Percentiles rank a stretch among this genome's conserved stretches.
Evolutionary conservation across 2,113 vertebrate species (phyloP).

Genomic region (Syngnathus floridae): DNA sequence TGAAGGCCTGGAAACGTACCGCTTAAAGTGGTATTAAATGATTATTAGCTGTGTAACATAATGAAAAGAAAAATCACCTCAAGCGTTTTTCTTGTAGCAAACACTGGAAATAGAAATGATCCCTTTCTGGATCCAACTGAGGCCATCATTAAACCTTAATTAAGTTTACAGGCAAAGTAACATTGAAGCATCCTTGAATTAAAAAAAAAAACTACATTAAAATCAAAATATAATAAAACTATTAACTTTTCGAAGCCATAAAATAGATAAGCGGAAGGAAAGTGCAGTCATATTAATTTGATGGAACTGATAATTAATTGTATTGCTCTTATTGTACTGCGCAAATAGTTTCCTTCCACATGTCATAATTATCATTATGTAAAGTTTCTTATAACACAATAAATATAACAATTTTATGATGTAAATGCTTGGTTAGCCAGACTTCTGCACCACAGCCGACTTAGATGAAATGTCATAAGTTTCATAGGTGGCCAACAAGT

Average conservation of each 20-base stretch:
- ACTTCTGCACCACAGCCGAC: too few species aligned
- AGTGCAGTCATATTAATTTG: too few species aligned
- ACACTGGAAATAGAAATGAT: neutral
- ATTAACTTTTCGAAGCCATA: neutral
- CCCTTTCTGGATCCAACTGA: constrained; percentile 9
- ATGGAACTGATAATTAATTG: neutral
- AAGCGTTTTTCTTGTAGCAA: neutral
- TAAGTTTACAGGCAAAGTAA: neutral
- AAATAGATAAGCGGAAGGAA: too few species aligned
- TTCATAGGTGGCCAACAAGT: too few species aligned
- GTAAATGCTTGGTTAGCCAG: too few species aligned
- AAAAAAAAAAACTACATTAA: neutral
- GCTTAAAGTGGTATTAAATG: neutral
- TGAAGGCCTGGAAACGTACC: neutral
- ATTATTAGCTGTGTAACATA: neutral
- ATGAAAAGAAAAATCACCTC: neutral
- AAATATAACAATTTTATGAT: too few species aligned
- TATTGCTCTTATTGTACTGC: neutral
- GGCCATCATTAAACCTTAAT: neutral
- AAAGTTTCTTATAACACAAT: too few species aligned
- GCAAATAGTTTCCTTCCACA: neutral
- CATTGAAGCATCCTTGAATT: neutral
- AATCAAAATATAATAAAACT: neutral
- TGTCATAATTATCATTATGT: too few species aligned
- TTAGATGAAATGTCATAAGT: too few species aligned